These are phyloP conservation scores for Platyura marginata DNA, from an alignment of 1,140 invertebrate species.

Conservation along the genomic window DNA sequence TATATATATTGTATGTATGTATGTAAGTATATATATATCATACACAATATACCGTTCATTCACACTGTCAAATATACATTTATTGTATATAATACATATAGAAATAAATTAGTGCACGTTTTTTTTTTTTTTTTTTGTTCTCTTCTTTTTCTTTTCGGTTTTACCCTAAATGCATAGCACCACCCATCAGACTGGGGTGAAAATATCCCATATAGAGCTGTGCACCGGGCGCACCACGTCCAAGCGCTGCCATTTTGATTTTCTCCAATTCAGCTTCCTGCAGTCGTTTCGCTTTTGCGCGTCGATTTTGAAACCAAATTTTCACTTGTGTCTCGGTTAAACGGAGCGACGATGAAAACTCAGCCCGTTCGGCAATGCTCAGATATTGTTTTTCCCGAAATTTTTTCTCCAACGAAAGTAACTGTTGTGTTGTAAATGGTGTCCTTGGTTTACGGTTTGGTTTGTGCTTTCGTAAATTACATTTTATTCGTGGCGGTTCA, in stretches of 20 bases:
- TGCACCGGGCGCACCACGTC: slow-evolving; percentile 24
- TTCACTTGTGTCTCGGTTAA: slow-evolving; percentile 94
- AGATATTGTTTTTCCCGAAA: slow-evolving; percentile 93
- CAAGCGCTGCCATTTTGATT: slow-evolving; percentile 53
- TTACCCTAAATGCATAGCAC: slow-evolving; percentile 17
- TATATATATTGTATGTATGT: too few relatives aligned
- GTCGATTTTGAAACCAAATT: slow-evolving; percentile 95
- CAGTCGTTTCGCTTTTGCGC: slow-evolving; percentile 85
- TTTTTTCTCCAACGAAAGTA: slow-evolving; percentile 86
- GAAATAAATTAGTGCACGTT: too few relatives aligned
- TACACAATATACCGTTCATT: too few relatives aligned
- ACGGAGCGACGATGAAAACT: slow-evolving; percentile 84
- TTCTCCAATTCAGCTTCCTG: slow-evolving; percentile 90
- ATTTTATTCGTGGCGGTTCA: slow-evolving; percentile 71
- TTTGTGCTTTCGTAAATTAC: slow-evolving; percentile 81
- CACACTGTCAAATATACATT: too few relatives aligned
- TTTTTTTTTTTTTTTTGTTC: too few relatives aligned
- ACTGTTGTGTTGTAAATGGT: slow-evolving; percentile 91
- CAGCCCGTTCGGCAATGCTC: slow-evolving; percentile 88
- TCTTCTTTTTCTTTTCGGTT: too few relatives aligned
- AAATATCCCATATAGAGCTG: slow-evolving; percentile 25
- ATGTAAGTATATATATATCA: too few relatives aligned
- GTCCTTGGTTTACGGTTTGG: slow-evolving; percentile 94
- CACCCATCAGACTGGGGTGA: slow-evolving; percentile 20
- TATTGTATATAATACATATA: too few relatives aligned